Percentiles rank a stretch among this genome's conserved stretches.
These are phyloP conservation scores for Meloidogyne hapla DNA, from an alignment of 1,140 invertebrate genomes.

Conservation along the genomic window DNA sequence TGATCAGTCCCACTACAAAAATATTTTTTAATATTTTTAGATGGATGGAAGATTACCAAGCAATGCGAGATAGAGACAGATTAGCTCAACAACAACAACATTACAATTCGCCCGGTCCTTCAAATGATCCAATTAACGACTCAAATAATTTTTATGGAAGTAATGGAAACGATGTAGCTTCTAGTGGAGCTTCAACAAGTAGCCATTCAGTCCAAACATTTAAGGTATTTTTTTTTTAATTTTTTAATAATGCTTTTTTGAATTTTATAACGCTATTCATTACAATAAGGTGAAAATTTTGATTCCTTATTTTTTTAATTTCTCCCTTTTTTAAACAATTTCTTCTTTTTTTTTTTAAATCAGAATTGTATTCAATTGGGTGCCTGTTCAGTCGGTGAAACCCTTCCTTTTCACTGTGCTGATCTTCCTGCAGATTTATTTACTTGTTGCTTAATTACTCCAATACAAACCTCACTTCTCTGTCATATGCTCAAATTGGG, in stretches of 20 bases:
- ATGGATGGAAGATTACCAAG: conserved; percentile 31
- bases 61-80: conserved; percentile 2
- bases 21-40: conserved; percentile 15
- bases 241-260: too few relatives aligned
- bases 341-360: conserved; percentile 66
- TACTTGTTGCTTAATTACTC: conserved; percentile 93
- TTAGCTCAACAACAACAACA: conserved; percentile 7
- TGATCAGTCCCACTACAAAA: neutral
- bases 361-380: conserved; percentile 92
- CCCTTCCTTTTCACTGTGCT: conserved; percentile 89
- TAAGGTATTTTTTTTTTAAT: conserved; percentile 33
- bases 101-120: conserved; percentile 10
- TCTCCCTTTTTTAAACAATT: conserved; percentile 4
- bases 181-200: conserved; percentile 17
- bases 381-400: conserved; percentile 85
- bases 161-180: conserved; percentile 19
- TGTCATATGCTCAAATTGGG: conserved; percentile 70
- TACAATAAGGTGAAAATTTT: neutral
- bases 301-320: neutral
- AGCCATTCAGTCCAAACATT: conserved; percentile 17
- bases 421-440: conserved; percentile 98
- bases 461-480: conserved; percentile 89
- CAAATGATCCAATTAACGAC: neutral
- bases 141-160: conserved; percentile 9
- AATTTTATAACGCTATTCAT: neutral